These are phyloP conservation scores for Agriopis leucophaearia DNA, from an alignment of 2,888 invertebrate genomes.

Conservation along the genomic window DNA sequence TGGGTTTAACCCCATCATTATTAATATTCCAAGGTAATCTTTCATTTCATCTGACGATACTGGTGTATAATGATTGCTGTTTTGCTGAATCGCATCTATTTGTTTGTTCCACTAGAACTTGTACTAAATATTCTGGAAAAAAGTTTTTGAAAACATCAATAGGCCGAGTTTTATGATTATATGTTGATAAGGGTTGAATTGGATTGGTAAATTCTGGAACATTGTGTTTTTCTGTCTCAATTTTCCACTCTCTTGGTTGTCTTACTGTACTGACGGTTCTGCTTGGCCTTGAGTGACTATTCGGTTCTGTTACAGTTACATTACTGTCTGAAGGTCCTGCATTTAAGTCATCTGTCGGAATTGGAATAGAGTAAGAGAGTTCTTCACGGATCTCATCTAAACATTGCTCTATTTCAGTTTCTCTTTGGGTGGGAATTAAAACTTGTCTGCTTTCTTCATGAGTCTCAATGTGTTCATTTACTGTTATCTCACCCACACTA, in stretches of 20 bases:
- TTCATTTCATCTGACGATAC: constrained; percentile 38
- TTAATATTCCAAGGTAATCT: constrained; percentile 43
- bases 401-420: constrained; percentile 40
- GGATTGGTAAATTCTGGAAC: constrained; percentile 40
- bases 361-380: constrained; percentile 20
- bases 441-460: constrained; percentile 25
- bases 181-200: constrained; percentile 36
- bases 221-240: constrained; percentile 38
- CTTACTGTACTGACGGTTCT: constrained; percentile 37
- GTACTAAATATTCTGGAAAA: constrained; percentile 44
- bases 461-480: constrained; percentile 30
- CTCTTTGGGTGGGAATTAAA: constrained; percentile 33
- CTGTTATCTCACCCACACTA: constrained; percentile 16
- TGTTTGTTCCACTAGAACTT: constrained; percentile 43
- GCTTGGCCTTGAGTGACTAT: constrained; percentile 35
- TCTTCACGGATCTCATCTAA: constrained; percentile 32
- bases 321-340: constrained; percentile 28
- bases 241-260: constrained; percentile 40
- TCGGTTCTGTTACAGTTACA: constrained; percentile 28
- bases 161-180: constrained; percentile 43
- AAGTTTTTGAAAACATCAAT: constrained; percentile 40
- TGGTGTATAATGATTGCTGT: constrained; percentile 31
- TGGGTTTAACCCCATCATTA: constrained; percentile 49
- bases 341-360: constrained; percentile 30
- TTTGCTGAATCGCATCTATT: constrained; percentile 44